Evolutionary conservation across 1,140 invertebrate genomes (phyloP).

Genomic region (Eciton burchellii): DNA sequence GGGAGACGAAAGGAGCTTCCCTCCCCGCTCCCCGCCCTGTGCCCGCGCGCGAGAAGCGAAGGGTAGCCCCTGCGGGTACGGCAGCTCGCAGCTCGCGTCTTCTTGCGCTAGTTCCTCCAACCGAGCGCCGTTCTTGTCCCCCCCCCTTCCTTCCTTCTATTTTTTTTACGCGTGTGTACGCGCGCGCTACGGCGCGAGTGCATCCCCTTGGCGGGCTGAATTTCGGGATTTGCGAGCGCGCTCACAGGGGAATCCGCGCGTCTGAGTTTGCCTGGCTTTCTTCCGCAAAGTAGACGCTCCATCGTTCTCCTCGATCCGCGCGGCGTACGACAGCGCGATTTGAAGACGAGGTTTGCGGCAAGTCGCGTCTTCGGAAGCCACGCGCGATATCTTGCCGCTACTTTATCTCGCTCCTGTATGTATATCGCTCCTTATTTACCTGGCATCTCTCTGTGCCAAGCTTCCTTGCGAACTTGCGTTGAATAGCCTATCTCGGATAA

Average conservation of each 20-base stretch:
- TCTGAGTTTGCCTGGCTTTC: neutral
- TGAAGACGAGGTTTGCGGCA: neutral
- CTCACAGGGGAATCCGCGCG: neutral
- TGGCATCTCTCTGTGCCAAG: neutral
- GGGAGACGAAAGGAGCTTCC: conserved; percentile 33
- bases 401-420: conserved; percentile 18
- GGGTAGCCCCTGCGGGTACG: conserved; percentile 21
- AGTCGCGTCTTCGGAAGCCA: neutral
- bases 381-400: conserved; percentile 6
- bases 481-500: conserved; percentile 38
- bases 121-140: conserved; percentile 2
- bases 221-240: conserved; percentile 30
- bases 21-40: neutral
- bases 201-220: neutral
- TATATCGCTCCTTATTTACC: neutral
- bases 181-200: conserved; percentile 10
- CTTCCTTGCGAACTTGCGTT: neutral
- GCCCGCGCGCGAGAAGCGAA: neutral
- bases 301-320: neutral
- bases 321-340: conserved; percentile 1
- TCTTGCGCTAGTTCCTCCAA: conserved; percentile 60
- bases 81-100: conserved; percentile 53
- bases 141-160: neutral
- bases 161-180: conserved; percentile 21
- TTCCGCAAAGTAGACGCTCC: conserved; percentile 6